Evolutionary conservation across 2,888 invertebrate species (phyloP), one percentile per base, ranked within the genome.

Genomic region (Dermolepida albohirtum): DNA sequence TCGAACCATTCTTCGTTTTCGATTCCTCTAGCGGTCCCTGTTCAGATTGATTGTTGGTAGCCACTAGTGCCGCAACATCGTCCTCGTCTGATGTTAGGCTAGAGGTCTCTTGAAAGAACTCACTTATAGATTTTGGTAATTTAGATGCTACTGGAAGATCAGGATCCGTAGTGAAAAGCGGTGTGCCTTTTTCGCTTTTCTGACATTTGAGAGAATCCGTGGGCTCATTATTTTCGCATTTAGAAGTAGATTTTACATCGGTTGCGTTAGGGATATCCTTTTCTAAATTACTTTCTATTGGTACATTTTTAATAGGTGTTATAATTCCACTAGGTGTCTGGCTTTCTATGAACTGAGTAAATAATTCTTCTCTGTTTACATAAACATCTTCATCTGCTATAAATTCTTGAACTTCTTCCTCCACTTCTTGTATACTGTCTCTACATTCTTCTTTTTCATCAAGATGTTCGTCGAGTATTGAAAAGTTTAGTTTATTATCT

Each of bases 81-180:
- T 62, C 47, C 5, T 49, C 34, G 10, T 47, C 14, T 16, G 6
- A 34, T 17, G 7, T 17, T 22, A 22, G 8, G 8, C 29, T 16
- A 6, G 29, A 14, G 2, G 59, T n/a, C 2, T 47, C 47, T 5
- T 34, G 16, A n/a, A 62, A 62, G 17, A 47, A 62, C 11, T 62
- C 47, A 47, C 59, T 62, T 12, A 62, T 29, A n/a, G 59, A 62
- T 49, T 62, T 62, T n/a, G 59, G 59, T 8, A 62, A 44, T 10
- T 10, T 11, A 2, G 44, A 5, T 5, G 29, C 8, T 1, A 2
- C 11, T 17, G 34, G 47, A 6, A 2, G 47, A 16, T 34, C 44
- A 6, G 16, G 34, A 39, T 62, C 47, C 5, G 10, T 11, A 0
- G 59, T 47, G 34, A 62, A 62, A 16, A 62, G 59, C 1, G 47